Evolutionary conservation across 2,888 invertebrate genomes (phyloP), one percentile per base, ranked within the genome.

Genomic region (Ypsolopha sequella): DNA sequence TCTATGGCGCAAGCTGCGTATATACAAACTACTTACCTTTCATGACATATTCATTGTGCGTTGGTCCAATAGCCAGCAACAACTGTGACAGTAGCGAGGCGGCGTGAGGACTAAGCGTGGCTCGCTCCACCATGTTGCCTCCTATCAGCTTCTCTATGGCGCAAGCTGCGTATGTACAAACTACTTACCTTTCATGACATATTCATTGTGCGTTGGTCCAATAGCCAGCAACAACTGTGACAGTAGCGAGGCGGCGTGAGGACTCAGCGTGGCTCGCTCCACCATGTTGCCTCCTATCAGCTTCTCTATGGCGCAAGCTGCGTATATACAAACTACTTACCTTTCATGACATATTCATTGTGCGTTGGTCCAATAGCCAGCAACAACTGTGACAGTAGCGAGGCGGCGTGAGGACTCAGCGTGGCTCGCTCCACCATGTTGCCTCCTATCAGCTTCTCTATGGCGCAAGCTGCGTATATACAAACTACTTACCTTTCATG

Each of bases 281-380:
- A 89, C 65, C 69, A 90, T 89, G 54, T 91, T 91, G 75, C 97
- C 90, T 10, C 92, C 91, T 0, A 98, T 76, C 54, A 98, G 89
- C 73, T 95, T 95, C 71, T 99, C 99, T 41, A 98, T 87, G 1
- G 95, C 91, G 72, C 95, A 95, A 6, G 98, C 98, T 0, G 97
- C 95, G 82, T 99, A 99, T 39, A 96, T 97, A 66, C 97, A 95
- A 8, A 98, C 95, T 7, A 99, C 98, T 61, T 68, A 91, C 93
- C 93, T 89, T 97, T 98, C 97, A 99, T 99, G 6, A 96, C 91
- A 70, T 99, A 98, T 76, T 99, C 98, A 75, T 99, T 99, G 82
- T 99, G 98, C 59, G 92, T 91, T 48, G 65, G 60, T 4, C 92
- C 91, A 1, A 99, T 86, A 14, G 93, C 91, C 1, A 81, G 84